phyloP scores from a whole-genome alignment of 1,140 invertebrate species.

The Monomorium pharaonis region DNA sequence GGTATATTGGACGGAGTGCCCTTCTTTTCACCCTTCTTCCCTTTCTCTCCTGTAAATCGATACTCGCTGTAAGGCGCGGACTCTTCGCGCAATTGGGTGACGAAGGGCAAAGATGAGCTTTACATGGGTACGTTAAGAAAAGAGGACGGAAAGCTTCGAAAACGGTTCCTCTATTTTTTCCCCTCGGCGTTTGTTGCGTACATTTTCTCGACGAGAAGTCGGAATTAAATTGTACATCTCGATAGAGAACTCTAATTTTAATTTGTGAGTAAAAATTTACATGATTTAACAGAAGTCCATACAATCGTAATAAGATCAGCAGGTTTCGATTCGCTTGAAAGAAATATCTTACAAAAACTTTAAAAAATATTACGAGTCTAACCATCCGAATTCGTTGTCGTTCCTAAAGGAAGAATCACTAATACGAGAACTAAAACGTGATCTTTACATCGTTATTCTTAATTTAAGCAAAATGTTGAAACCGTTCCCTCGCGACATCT shows the following conservation, averaged over 20 bases:
- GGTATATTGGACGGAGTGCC: constrained; percentile 42
- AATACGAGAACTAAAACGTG: background rate
- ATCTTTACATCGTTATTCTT: background rate
- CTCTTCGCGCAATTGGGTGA: constrained; percentile 30
- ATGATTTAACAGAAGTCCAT: background rate
- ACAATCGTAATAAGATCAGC: background rate
- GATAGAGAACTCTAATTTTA: background rate
- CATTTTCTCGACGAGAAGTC: background rate
- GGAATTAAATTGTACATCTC: background rate
- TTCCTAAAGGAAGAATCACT: background rate
- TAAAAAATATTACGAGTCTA: background rate
- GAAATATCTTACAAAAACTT: background rate
- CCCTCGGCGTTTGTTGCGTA: background rate
- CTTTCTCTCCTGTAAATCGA: constrained; percentile 59
- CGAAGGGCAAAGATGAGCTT: background rate
- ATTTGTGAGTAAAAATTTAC: background rate
- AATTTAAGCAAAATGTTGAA: background rate
- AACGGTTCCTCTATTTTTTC: background rate
- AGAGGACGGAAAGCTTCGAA: background rate
- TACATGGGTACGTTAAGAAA: background rate
- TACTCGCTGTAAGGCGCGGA: constrained; percentile 54
- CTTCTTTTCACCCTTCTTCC: constrained; percentile 35
- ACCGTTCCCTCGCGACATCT: background rate
- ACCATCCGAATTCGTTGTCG: background rate
- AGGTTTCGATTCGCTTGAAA: background rate